phyloP scores from a whole-genome alignment of 2,888 invertebrate species.

The Caenorhabditis sinica region DNA sequence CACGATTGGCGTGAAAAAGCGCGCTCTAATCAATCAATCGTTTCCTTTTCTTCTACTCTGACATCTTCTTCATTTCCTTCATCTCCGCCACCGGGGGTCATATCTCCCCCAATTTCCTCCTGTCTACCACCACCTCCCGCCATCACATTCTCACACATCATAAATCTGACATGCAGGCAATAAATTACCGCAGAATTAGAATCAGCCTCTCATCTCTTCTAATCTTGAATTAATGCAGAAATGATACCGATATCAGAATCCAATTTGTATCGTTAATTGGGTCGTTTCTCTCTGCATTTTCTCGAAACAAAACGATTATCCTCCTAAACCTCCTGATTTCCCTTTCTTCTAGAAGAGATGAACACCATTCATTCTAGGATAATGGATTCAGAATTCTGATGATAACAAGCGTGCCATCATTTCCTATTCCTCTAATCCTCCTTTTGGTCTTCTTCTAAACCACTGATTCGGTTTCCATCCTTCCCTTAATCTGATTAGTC shows the following conservation, averaged over 20 bases:
- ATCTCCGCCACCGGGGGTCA: conserved; percentile 29
- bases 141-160: conserved; percentile 47
- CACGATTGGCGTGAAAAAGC: conserved; percentile 60
- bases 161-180: conserved; percentile 59
- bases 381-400: conserved; percentile 1
- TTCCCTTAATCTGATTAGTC: conserved; percentile 40
- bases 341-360: conserved; percentile 10
- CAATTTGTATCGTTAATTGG: conserved; percentile 51
- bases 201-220: background rate
- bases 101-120: conserved; percentile 6
- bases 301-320: conserved; percentile 4
- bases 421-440: no score
- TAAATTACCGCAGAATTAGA: conserved; percentile 36
- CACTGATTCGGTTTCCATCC: conserved; percentile 14
- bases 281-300: conserved; percentile 31
- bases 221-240: background rate
- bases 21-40: conserved; percentile 52
- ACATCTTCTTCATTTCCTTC: conserved; percentile 3
- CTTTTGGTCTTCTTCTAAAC: conserved; percentile 5
- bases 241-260: conserved; percentile 27
- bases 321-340: conserved; percentile 34
- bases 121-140: background rate
- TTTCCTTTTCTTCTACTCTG: background rate
- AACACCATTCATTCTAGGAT: conserved; percentile 9
- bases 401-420: conserved; percentile 39